Evolutionary conservation across 2,113 vertebrate species (phyloP), one percentile per base, ranked within the genome.

Genomic region (Tenrec ecaudatus): DNA sequence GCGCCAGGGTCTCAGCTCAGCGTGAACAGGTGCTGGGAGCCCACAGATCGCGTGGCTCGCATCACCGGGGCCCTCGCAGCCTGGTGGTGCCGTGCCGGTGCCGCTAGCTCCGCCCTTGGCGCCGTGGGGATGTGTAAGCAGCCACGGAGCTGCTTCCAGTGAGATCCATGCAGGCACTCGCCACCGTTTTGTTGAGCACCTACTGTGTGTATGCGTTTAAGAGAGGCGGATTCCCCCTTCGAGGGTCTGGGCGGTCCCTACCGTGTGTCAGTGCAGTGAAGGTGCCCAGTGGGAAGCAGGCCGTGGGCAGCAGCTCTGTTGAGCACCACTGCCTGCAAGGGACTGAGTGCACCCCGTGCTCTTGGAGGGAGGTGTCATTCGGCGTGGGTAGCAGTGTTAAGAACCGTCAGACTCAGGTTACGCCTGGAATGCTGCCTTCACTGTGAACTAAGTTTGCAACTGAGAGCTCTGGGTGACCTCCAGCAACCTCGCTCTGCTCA

Each of bases 261-360:
- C 60, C 60, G 17, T 6, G 43, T 71, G 68, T 33, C n/a, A 33
- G 68, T 4, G 19, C 5, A 0, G 64, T 0, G 62, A 75, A 29
- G 20, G 27, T 31, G 79, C 60, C 60, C 60, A 11, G 57, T 40
- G 36, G n/a, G 60, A n/a, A 57, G 78, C 64, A 22, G 71, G 12
- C 38, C 3, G 14, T 43, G 6, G 25, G 1, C 9, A 17, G 0
- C 1, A 3, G 25, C 12, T 16, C 0, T 1, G 6, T 22, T 53
- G 25, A 47, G 47, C 47, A 53, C 1, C 47, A 14, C 47, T 53
- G 47, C 9, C 47, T 53, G 47, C n/a, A n/a, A n/a, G n/a, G n/a
- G n/a, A n/a, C n/a, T n/a, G n/a, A n/a, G n/a, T n/a, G n/a, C 47
- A 53, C 47, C 47, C 47, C 2, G 47, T 53, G 47, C 9, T 53